These are phyloP conservation scores for Catalaphyllia jardinei DNA, from an alignment of 64 coral and sea anemone genomes.

Conservation along the genomic window DNA sequence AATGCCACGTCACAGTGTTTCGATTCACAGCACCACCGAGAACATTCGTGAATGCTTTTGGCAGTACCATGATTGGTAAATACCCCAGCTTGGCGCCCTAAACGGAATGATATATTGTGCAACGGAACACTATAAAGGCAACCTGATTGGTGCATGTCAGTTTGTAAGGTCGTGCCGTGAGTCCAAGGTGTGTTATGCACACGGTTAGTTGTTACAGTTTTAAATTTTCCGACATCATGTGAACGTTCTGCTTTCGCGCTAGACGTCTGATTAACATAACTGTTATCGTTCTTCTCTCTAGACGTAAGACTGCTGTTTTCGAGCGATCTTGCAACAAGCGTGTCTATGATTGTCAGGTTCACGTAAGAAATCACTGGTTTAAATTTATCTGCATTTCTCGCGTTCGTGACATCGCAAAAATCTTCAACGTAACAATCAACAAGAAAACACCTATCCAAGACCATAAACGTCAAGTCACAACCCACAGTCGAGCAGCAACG, in stretches of 20 bases:
- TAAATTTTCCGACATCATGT: not conserved
- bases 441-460: slow-evolving; percentile 57
- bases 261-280: not conserved
- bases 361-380: slow-evolving; percentile 11
- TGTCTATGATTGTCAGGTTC: slow-evolving; percentile 5
- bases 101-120: slow-evolving; percentile 51
- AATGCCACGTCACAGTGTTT: slow-evolving; percentile 43
- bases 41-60: slow-evolving; percentile 11
- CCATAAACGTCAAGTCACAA: slow-evolving; percentile 62
- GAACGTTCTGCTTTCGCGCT: not conserved
- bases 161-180: no score
- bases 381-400: slow-evolving; percentile 25
- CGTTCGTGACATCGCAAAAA: slow-evolving; percentile 32
- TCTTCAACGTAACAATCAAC: slow-evolving; percentile 27
- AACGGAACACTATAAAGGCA: slow-evolving; percentile 25
- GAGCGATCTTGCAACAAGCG: not conserved
- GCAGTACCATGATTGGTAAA: slow-evolving; percentile 8
- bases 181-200: not conserved
- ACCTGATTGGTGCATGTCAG: not conserved
- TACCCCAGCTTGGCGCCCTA: slow-evolving; percentile 38
- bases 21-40: slow-evolving; percentile 26
- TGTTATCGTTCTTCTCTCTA: not conserved
- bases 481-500: slow-evolving; percentile 31
- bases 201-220: not conserved
- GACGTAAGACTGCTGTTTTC: not conserved